Percentiles rank a stretch among this genome's conserved stretches.
Evolutionary conservation across 2,113 vertebrate genomes (phyloP).

Genomic region (Pelobates fuscus): DNA sequence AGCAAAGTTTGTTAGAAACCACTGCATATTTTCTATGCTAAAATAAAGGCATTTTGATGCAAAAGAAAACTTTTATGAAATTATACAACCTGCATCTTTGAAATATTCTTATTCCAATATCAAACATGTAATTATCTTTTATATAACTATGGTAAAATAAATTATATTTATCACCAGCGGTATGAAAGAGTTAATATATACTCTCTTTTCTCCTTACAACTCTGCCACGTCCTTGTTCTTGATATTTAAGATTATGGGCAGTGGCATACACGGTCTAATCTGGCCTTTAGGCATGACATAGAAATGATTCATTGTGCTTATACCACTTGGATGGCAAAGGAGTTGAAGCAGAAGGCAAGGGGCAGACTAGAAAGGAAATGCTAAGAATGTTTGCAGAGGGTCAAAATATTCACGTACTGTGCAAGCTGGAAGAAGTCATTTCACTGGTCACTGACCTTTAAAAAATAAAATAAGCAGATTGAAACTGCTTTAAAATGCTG

Average conservation of each 20-base stretch:
- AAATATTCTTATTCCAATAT: no score
- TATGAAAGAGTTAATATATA: neutral
- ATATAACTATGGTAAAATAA: no score
- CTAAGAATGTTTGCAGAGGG: neutral
- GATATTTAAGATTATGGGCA: constrained; percentile 21
- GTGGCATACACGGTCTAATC: neutral
- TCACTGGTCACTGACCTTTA: constrained; percentile 36
- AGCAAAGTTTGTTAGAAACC: no score
- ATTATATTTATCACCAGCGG: no score
- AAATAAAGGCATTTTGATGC: no score
- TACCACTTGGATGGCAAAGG: constrained; percentile 19
- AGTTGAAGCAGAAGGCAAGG: constrained; percentile 1
- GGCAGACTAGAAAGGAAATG: neutral
- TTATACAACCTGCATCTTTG: no score
- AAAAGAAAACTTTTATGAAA: no score
- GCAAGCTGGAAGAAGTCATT: neutral
- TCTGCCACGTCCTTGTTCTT: neutral
- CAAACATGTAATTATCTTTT: no score
- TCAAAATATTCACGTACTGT: neutral
- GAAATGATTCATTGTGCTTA: constrained; percentile 22
- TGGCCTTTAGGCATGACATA: constrained; percentile 31
- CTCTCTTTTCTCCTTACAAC: neutral
- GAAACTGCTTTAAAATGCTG: neutral
- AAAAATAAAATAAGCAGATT: constrained; percentile 19
- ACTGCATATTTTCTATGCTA: no score